Conservation (phyloP, 1,140 invertebrate species). For the Ctenoplectra terminalis region DNA sequence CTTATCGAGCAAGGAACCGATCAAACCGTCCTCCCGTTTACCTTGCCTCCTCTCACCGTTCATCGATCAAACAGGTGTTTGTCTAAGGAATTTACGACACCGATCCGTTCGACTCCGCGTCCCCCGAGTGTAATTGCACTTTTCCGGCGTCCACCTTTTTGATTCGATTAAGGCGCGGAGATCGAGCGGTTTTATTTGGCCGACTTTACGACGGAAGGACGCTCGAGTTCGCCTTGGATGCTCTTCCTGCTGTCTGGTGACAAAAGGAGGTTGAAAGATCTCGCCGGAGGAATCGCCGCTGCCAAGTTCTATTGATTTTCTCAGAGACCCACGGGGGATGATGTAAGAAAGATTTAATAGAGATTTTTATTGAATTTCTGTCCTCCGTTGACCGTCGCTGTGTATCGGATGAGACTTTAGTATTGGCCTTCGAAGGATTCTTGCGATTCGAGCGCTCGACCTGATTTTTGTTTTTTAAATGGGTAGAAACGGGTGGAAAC, state of each 20-base stretch:
- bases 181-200: background rate
- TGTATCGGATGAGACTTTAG: background rate
- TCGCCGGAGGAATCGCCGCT: conserved; percentile 4
- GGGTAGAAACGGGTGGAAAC: no score
- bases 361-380: conserved; percentile 33
- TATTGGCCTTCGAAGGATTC: background rate
- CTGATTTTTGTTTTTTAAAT: background rate
- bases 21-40: conserved; percentile 73
- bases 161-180: background rate
- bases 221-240: background rate
- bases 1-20: conserved; percentile 73
- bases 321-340: background rate
- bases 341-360: conserved; percentile 35
- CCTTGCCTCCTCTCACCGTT: conserved; percentile 52
- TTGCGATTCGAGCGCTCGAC: background rate
- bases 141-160: background rate
- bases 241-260: background rate
- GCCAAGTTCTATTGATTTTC: conserved; percentile 38
- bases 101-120: background rate
- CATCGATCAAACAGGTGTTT: conserved; percentile 69
- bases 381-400: background rate
- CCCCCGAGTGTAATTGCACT: conserved; percentile 11
- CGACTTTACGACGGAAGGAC: background rate
- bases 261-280: conserved; percentile 1
- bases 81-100: conserved; percentile 57